These are phyloP conservation scores for Hirtodrosophila confusa DNA, from an alignment of 2,888 invertebrate genomes.

Conservation along the genomic window DNA sequence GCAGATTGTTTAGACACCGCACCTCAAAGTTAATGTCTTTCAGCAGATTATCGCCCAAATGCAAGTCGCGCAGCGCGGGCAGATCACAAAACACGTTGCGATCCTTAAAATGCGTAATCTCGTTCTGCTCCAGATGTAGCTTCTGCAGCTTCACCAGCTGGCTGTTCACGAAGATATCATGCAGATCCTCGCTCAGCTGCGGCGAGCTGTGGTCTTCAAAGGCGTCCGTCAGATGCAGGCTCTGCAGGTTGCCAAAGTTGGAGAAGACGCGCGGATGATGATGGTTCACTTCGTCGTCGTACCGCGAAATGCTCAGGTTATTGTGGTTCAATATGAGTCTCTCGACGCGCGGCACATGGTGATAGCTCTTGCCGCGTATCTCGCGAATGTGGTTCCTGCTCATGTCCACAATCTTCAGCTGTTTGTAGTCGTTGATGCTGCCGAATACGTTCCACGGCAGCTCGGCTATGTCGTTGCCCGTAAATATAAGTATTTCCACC, in stretches of 20 bases:
- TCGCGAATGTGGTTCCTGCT: slow-evolving; percentile 89
- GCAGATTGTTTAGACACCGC: slow-evolving; percentile 87
- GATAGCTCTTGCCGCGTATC: slow-evolving; percentile 90
- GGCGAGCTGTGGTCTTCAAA: slow-evolving; percentile 88
- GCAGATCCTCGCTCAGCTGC: slow-evolving; percentile 87
- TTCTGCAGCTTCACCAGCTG: slow-evolving; percentile 88
- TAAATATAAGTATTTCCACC: slow-evolving; percentile 89
- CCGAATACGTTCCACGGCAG: slow-evolving; percentile 90
- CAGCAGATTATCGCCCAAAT: slow-evolving; percentile 88
- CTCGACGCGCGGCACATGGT: slow-evolving; percentile 89
- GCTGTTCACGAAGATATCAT: slow-evolving; percentile 89
- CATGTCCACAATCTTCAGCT: slow-evolving; percentile 89
- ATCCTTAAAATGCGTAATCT: slow-evolving; percentile 88
- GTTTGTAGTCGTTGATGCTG: slow-evolving; percentile 86
- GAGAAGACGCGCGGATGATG: slow-evolving; percentile 89
- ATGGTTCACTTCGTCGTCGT: slow-evolving; percentile 85
- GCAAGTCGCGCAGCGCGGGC: slow-evolving; percentile 87
- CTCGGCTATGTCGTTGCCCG: slow-evolving; percentile 88
- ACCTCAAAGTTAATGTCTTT: slow-evolving; percentile 88
- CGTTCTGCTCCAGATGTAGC: slow-evolving; percentile 90
- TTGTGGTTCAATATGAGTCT: slow-evolving; percentile 90
- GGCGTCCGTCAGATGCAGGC: slow-evolving; percentile 89
- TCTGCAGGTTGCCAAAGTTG: slow-evolving; percentile 88
- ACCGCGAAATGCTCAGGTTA: slow-evolving; percentile 87
- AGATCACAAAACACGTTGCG: slow-evolving; percentile 89